phyloP scores from a whole-genome alignment of 53 echinoderm and acorn worm species.

The Henricia sp. region DNA sequence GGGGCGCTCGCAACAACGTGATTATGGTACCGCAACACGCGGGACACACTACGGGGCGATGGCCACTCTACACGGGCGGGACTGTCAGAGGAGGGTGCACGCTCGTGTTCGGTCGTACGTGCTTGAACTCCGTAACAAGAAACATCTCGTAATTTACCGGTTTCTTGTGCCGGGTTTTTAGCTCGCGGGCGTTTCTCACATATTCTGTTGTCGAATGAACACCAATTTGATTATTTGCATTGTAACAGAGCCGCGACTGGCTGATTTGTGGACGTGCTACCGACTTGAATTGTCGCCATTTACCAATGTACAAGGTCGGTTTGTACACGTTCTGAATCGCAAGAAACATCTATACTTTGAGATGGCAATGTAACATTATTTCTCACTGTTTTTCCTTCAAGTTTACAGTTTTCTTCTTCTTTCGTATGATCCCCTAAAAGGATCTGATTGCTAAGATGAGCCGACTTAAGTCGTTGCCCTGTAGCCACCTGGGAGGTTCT shows the following conservation, averaged over 20 bases:
- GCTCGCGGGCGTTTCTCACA: background rate
- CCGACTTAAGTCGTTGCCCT: no score
- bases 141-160: no score
- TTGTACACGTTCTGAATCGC: no score
- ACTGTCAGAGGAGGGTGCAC: background rate
- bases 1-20: constrained; percentile 8
- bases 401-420: no score
- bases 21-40: background rate
- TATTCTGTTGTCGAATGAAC: constrained; percentile 15
- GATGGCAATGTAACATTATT: no score
- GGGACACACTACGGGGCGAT: no score
- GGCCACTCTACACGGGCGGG: no score
- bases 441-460: no score
- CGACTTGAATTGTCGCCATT: background rate
- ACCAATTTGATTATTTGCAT: constrained; percentile 28
- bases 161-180: background rate
- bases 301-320: background rate
- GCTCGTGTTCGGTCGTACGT: constrained; percentile 10
- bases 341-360: no score
- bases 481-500: no score
- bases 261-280: background rate
- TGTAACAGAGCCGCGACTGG: background rate
- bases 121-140: constrained; percentile 2
- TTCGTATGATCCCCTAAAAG: no score
- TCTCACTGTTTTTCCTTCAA: no score